Percentiles rank a stretch among this genome's conserved stretches.
phyloP scores from a whole-genome alignment of 2,888 invertebrate genomes.

The Agonum fuliginosum region DNA sequence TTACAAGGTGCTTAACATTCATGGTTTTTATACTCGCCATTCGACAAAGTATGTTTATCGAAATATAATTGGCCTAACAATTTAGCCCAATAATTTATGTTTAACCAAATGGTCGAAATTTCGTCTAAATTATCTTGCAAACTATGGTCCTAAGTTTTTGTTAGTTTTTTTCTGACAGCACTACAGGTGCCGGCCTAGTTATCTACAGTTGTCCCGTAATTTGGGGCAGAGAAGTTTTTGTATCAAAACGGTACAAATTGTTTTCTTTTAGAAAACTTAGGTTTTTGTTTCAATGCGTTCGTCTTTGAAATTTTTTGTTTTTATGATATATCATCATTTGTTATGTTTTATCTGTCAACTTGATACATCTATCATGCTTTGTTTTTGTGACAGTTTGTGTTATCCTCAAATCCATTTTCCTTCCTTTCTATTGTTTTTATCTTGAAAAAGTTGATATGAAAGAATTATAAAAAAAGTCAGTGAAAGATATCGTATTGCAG shows the following conservation, averaged over 20 bases:
- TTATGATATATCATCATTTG: slow-evolving; percentile 56
- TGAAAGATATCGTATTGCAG: slow-evolving; percentile 51
- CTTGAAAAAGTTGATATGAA: slow-evolving; percentile 50
- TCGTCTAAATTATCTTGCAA: slow-evolving; percentile 58
- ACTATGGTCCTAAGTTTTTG: slow-evolving; percentile 43
- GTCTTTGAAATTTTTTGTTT: slow-evolving; percentile 49
- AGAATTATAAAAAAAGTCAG: slow-evolving; percentile 53
- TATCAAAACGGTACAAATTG: slow-evolving; percentile 40
- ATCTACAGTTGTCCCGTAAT: slow-evolving; percentile 45
- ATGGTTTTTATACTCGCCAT: slow-evolving; percentile 11
- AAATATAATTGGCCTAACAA: slow-evolving; percentile 62
- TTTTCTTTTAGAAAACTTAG: slow-evolving; percentile 53
- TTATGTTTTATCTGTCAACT: slow-evolving; percentile 58
- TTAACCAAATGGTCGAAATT: slow-evolving; percentile 35
- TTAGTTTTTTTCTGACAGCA: slow-evolving; percentile 50
- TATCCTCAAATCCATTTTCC: slow-evolving; percentile 56
- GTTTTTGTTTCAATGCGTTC: slow-evolving; percentile 37
- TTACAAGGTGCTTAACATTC: background rate
- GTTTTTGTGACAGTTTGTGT: slow-evolving; percentile 55
- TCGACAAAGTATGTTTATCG: slow-evolving; percentile 57
- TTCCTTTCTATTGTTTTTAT: slow-evolving; percentile 53
- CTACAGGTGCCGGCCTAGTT: slow-evolving; percentile 33
- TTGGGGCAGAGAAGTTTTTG: slow-evolving; percentile 41
- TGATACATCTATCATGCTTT: slow-evolving; percentile 55
- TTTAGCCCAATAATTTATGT: slow-evolving; percentile 58